A percentile compares a stretch with the other conserved stretches of the same genome.
Conservation (phyloP, 2,888 invertebrate species). For the Unio pictorum region DNA sequence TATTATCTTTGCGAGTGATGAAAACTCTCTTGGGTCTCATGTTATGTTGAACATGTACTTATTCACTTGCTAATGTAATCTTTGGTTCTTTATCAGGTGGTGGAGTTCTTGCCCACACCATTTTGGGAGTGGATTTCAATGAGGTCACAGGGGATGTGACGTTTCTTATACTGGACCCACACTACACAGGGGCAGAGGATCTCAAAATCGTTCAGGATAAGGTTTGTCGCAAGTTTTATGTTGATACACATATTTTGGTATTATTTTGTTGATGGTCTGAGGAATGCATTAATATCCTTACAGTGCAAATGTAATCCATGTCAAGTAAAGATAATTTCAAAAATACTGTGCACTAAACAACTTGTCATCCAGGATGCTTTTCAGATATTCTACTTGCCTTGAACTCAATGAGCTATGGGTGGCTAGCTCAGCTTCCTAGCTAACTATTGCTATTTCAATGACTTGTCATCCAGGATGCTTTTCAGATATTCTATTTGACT, state of each 20-base stretch:
- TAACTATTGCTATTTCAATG: too few species aligned
- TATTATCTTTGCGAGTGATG: too few species aligned
- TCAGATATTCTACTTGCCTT: too few species aligned
- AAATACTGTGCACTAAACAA: too few species aligned
- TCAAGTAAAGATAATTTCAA: too few species aligned
- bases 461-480: too few species aligned
- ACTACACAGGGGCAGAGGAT: conserved; percentile 93
- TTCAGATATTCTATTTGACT: too few species aligned
- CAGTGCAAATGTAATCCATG: too few species aligned
- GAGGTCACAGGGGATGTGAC: conserved; percentile 84
- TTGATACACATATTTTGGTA: neutral
- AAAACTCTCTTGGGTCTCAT: too few species aligned
- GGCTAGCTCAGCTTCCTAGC: too few species aligned
- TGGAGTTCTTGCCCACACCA: conserved; percentile 97
- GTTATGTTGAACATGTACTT: neutral
- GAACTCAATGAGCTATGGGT: too few species aligned
- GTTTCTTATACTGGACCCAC: conserved; percentile 98
- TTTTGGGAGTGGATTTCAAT: conserved; percentile 93
- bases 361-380: too few species aligned
- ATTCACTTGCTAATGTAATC: neutral
- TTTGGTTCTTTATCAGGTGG: conserved; percentile 79
- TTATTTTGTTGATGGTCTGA: neutral
- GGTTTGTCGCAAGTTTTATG: conserved; percentile 48
- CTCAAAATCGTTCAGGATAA: conserved; percentile 75
- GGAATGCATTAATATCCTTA: neutral